A percentile compares a stretch with the other conserved stretches of the same genome.
These are phyloP conservation scores for Dipodomys merriami DNA, from an alignment of 2,113 vertebrate species.

Conservation along the genomic window DNA sequence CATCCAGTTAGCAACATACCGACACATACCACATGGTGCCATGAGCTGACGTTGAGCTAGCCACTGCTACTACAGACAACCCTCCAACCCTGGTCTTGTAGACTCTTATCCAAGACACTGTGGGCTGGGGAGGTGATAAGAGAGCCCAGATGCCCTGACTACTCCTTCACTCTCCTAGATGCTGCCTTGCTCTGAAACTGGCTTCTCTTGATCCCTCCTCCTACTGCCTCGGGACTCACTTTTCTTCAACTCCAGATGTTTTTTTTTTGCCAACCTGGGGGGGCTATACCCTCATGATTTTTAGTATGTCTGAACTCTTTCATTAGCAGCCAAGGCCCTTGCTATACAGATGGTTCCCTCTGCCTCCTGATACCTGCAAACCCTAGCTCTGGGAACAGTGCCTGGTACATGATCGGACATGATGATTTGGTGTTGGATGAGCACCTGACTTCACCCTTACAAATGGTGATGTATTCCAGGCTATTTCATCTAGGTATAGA, in stretches of 20 bases:
- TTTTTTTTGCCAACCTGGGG: background rate
- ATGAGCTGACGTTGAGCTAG: accelerated
- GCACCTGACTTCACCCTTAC: background rate
- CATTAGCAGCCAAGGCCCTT: background rate
- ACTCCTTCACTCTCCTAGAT: no score
- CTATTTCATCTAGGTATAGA: background rate
- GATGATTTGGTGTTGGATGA: background rate
- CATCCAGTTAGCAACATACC: background rate
- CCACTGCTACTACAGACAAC: background rate
- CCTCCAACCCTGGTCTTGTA: no score
- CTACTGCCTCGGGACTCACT: background rate
- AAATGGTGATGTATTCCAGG: background rate
- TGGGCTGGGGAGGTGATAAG: no score
- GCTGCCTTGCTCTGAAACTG: background rate
- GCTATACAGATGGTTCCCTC: accelerated
- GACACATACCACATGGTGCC: background rate
- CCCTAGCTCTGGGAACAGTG: background rate
- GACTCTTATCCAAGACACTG: background rate
- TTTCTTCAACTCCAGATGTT: background rate
- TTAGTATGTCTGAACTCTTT: background rate
- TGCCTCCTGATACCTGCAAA: background rate
- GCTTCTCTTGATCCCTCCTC: background rate
- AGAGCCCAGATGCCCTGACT: background rate
- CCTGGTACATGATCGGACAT: accelerated
- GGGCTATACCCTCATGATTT: background rate